phyloP scores from a whole-genome alignment of 1,140 invertebrate species.

The Samia ricini region DNA sequence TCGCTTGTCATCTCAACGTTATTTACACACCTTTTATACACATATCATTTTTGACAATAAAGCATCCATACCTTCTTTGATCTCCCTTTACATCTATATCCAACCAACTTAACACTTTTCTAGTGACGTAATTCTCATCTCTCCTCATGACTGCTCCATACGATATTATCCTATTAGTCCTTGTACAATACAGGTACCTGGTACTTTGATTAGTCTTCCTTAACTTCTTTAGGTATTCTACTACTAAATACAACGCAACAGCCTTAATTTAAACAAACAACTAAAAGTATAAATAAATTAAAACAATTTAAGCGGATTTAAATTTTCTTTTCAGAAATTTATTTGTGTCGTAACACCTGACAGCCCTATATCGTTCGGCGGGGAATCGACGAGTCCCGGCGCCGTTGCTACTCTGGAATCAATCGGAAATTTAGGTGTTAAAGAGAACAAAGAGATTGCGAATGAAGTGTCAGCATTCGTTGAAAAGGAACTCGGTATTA shows the following conservation, averaged over 20 bases:
- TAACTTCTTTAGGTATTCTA: background rate
- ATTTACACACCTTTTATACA: no score
- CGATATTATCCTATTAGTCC: no score
- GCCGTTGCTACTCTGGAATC: conserved; percentile 50
- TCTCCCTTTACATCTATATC: no score
- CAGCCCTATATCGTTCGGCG: conserved; percentile 33
- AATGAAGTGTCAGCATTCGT: conserved; percentile 40
- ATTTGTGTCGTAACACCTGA: conserved; percentile 38
- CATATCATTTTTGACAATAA: no score
- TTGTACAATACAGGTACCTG: no score
- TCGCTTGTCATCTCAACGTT: no score
- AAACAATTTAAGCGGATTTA: background rate
- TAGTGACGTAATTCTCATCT: no score
- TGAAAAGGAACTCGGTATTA: conserved; percentile 43
- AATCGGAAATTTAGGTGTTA: conserved; percentile 48
- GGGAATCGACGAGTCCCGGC: conserved; percentile 30
- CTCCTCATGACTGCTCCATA: no score
- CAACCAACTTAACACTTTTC: no score
- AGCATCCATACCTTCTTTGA: no score
- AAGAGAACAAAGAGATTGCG: conserved; percentile 42
- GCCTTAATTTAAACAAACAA: background rate
- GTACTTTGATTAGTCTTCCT: background rate
- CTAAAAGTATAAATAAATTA: background rate
- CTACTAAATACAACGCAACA: background rate
- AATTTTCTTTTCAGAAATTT: conserved; percentile 40